Evolutionary conservation across 2,113 vertebrate genomes (phyloP).

Genomic region (Xenotilapia caudafasciata): DNA sequence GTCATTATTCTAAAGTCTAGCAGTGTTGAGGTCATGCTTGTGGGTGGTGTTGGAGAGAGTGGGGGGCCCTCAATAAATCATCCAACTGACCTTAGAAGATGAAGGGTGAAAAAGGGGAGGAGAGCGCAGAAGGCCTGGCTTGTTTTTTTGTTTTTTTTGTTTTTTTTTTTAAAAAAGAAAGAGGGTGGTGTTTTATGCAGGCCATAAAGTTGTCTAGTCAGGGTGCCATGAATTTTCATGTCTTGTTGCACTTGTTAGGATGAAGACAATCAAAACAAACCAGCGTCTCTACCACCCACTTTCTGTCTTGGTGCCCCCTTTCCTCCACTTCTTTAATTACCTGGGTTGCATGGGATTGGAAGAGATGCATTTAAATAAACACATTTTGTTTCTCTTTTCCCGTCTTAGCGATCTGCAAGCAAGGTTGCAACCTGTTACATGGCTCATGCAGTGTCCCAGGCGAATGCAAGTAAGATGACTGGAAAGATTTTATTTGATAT

Average conservation of each 20-base stretch:
- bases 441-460: slow-evolving; percentile 82
- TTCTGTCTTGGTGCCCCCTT: neutral
- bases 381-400: neutral
- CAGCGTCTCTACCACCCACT: neutral
- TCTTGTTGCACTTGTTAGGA: slow-evolving; percentile 41
- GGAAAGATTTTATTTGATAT: neutral
- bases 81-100: slow-evolving; percentile 27
- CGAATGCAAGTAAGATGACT: slow-evolving; percentile 85
- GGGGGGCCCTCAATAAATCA: slow-evolving; percentile 57
- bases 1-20: neutral
- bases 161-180: neutral
- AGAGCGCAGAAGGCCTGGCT: neutral
- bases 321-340: neutral
- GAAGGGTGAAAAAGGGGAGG: slow-evolving; percentile 26
- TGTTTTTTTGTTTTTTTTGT: neutral
- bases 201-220: slow-evolving; percentile 50
- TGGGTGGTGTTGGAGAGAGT: slow-evolving; percentile 16
- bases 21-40: neutral
- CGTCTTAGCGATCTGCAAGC: slow-evolving; percentile 87
- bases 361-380: neutral
- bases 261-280: slow-evolving; percentile 29
- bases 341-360: neutral
- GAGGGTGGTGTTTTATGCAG: slow-evolving; percentile 4
- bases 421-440: slow-evolving; percentile 89
- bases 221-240: slow-evolving; percentile 35